These are phyloP conservation scores for Chaetodon auriga DNA, from an alignment of 2,113 vertebrate species.

Conservation along the genomic window DNA sequence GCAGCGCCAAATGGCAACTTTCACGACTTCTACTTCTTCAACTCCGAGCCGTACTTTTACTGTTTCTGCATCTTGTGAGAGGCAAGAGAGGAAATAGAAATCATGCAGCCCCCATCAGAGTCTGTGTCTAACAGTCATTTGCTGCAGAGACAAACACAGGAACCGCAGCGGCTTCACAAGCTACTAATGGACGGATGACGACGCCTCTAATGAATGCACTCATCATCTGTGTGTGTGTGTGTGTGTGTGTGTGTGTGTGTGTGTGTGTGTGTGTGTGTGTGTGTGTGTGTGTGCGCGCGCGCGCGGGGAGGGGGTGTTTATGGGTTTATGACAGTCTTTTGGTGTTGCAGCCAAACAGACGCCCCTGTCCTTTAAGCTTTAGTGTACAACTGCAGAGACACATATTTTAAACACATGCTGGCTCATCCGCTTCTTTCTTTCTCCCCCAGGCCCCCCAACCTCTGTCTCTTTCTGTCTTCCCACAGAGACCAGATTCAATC, in stretches of 20 bases:
- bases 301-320: constrained; percentile 41
- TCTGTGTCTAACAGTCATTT: constrained; percentile 54
- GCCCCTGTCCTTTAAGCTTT: constrained; percentile 68
- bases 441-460: background rate
- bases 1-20: background rate
- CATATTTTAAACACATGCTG: constrained; percentile 84
- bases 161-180: constrained; percentile 61
- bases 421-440: constrained; percentile 43
- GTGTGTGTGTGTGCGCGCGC: constrained; percentile 27
- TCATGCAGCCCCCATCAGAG: constrained; percentile 44
- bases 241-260: constrained; percentile 27
- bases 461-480: constrained; percentile 17
- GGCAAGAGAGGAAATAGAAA: constrained; percentile 17
- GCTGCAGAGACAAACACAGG: constrained; percentile 70
- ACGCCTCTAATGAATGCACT: constrained; percentile 66
- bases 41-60: background rate
- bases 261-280: constrained; percentile 28
- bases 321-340: constrained; percentile 79
- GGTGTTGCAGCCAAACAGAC: constrained; percentile 80
- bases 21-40: background rate
- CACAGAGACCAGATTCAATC: constrained; percentile 57
- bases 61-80: constrained; percentile 12
- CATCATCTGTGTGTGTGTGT: constrained; percentile 57
- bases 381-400: constrained; percentile 62
- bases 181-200: constrained; percentile 74